Evolutionary conservation across 2,113 vertebrate genomes (phyloP).

Genomic region (Puffinus mauretanicus): DNA sequence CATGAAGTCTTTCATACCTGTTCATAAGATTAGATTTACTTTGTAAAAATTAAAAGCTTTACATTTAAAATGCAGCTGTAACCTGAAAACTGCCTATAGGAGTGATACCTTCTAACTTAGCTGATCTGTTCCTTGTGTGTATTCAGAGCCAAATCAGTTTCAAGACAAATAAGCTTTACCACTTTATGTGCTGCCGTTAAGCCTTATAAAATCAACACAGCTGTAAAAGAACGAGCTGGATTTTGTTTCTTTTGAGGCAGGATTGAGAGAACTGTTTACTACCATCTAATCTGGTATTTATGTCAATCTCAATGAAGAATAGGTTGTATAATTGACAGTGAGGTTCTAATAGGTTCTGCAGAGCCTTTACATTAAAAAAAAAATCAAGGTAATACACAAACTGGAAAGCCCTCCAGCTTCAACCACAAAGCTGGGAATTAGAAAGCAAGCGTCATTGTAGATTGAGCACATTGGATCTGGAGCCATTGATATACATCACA

Average conservation of each 20-base stretch:
- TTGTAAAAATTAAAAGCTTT: neutral
- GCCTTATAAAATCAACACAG: neutral
- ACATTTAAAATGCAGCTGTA: neutral
- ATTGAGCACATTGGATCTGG: neutral
- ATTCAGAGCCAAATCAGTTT: constrained; percentile 15
- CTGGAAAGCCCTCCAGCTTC: neutral
- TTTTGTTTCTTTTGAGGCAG: constrained; percentile 8
- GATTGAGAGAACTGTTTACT: constrained; percentile 4
- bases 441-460: neutral
- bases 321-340: neutral
- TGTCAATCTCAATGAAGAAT: neutral
- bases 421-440: neutral
- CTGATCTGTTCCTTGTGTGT: neutral
- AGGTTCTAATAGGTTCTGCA: neutral
- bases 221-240: neutral
- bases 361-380: neutral
- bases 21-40: neutral
- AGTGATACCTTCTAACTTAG: neutral
- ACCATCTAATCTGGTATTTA: neutral
- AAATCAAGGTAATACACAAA: neutral
- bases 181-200: neutral
- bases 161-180: constrained; percentile 12
- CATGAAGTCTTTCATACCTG: neutral
- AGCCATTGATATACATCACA: neutral
- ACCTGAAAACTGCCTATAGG: neutral